Conservation (phyloP, 2,797 vertebrate genomes). For the Oreochromis mossambicus region DNA sequence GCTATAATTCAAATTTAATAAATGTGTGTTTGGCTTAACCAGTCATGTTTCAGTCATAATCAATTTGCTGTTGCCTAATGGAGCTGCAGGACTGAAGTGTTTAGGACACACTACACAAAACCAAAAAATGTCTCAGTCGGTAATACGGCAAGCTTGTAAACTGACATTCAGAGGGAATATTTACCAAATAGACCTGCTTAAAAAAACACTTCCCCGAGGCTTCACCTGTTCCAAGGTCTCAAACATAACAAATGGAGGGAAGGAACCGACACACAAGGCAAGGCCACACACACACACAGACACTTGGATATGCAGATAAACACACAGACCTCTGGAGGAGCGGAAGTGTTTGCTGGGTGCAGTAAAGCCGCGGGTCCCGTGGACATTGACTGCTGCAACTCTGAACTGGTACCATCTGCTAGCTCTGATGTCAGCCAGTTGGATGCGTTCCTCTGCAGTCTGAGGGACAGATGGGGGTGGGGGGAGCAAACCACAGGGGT, state of each 20-base stretch:
- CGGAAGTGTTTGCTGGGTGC: constrained; percentile 96
- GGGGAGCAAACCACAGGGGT: constrained; percentile 59
- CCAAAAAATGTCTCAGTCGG: not conserved
- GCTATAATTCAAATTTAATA: not conserved
- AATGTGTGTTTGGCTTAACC: not conserved
- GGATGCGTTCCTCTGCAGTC: constrained; percentile 88
- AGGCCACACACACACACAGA: constrained; percentile 52
- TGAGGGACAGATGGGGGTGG: constrained; percentile 74
- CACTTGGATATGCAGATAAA: not conserved
- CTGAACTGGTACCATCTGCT: constrained; percentile 98
- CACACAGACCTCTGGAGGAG: constrained; percentile 88
- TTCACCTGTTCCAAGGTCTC: constrained; percentile 67
- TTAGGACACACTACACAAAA: not conserved
- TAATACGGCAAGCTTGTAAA: not conserved
- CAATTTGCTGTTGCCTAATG: not conserved
- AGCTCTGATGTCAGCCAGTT: constrained; percentile 84
- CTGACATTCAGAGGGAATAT: not conserved
- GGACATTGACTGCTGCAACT: constrained; percentile 91
- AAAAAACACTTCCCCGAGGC: constrained; percentile 7
- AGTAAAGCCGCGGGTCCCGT: constrained; percentile 94
- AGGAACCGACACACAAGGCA: constrained; percentile 47
- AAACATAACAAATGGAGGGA: constrained; percentile 59
- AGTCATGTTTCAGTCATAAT: not conserved
- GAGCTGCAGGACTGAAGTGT: not conserved
- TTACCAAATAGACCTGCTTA: not conserved